These are phyloP conservation scores for Stercorarius parasiticus DNA, from an alignment of 2,113 vertebrate species.

Conservation along the genomic window DNA sequence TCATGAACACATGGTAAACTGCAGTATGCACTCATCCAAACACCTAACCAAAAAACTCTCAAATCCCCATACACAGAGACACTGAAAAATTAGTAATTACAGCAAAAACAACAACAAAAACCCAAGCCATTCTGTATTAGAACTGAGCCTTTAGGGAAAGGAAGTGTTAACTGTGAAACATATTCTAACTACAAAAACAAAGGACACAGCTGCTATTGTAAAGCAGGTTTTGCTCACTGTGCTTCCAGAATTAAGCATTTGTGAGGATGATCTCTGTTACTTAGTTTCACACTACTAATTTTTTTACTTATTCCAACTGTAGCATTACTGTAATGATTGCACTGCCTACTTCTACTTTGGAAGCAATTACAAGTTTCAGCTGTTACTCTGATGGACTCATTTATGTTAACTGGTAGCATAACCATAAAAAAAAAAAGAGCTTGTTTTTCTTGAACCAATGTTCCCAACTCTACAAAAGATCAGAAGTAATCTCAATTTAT, in stretches of 20 bases:
- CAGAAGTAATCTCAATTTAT: not conserved
- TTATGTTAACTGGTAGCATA: not conserved
- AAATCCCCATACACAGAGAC: not conserved
- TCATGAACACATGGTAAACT: accelerated
- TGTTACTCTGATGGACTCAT: not conserved
- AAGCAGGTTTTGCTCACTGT: not conserved
- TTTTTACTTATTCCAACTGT: not conserved
- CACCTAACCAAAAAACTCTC: not conserved
- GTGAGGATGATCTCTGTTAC: not conserved
- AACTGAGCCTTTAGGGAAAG: not conserved
- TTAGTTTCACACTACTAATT: not conserved
- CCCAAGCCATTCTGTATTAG: not conserved
- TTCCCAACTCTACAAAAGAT: not conserved
- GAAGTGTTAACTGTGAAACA: not conserved
- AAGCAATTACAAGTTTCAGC: not conserved
- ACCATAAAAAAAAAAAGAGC: not conserved
- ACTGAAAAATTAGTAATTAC: not conserved
- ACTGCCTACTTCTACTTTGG: not conserved
- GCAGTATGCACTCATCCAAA: not conserved
- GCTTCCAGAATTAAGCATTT: not conserved
- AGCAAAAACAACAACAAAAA: not conserved
- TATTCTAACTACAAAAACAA: not conserved
- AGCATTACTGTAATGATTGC: not conserved
- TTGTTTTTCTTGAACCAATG: not conserved
- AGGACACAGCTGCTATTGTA: not conserved